phyloP scores from a whole-genome alignment of 2,797 vertebrate genomes.

The Leptodactylus fallax region DNA sequence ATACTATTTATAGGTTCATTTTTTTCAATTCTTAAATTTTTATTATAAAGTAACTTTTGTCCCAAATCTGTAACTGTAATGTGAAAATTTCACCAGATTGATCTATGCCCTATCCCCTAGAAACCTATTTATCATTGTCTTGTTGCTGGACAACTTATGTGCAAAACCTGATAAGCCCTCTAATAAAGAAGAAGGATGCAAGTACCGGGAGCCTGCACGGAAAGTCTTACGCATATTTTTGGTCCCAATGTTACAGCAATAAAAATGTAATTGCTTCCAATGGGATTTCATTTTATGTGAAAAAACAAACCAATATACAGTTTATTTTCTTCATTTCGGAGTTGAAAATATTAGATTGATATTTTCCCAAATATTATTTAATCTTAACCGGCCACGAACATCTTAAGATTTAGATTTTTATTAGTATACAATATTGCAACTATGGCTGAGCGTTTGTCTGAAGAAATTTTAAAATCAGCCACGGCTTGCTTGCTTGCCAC shows the following conservation, averaged over 20 bases:
- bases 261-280: constrained; percentile 47
- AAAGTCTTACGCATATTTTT: constrained; percentile 2
- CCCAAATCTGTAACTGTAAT: neutral
- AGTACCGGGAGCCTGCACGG: neutral
- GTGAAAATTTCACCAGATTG: neutral
- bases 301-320: constrained; percentile 14
- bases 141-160: neutral
- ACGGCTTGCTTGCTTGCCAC: too few relatives aligned
- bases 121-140: neutral
- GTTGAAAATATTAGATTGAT: neutral
- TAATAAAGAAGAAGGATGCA: neutral
- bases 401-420: too few relatives aligned
- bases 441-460: too few relatives aligned
- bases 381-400: neutral
- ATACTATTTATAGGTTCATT: neutral
- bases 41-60: neutral
- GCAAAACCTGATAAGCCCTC: neutral
- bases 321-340: constrained; percentile 16
- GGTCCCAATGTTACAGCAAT: constrained; percentile 15
- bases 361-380: neutral
- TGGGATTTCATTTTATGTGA: constrained; percentile 20
- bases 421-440: neutral
- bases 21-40: neutral
- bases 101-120: neutral
- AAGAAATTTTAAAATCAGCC: too few relatives aligned